Evolutionary conservation across 1,140 invertebrate genomes (phyloP), one percentile per base, ranked within the genome.

Genomic region (Eriosoma lanigerum): DNA sequence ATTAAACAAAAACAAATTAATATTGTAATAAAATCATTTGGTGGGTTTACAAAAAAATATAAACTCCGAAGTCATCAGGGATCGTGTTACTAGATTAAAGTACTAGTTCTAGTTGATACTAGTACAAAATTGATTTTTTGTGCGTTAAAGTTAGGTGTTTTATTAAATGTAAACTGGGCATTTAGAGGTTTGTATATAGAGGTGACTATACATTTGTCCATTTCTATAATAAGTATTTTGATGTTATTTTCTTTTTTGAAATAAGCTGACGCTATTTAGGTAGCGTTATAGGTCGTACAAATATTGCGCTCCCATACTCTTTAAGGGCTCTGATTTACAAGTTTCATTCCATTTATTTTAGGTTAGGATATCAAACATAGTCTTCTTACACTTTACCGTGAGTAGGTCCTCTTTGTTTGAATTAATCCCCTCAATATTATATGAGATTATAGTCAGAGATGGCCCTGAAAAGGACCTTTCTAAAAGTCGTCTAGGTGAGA

Each of bases 201-300:
- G 9, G 48, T 81, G 0, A 81, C 38, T 46, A 64, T 72, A 32
- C n/a, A 54, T n/a, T 52, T 54, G 3, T 29, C 44, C 8, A 81
- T n/a, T 70, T 81, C 80, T 32, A 70, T 70, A 21, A 64, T 70
- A 8, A 81, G 13, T 38, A 81, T 81, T 44, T 66, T 38, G 4
- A 50, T 29, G 12, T 80, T 2, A 6, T 46, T 46, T 48, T 4
- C 26, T 32, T 62, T 4, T 29, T 26, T 62, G 0, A 15, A 10
- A 0, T 62, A 1, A 32, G 26, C 17, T 56, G n/a, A 4, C 32
- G 32, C 8, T 38, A 38, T 8, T 4, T 38, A 3, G 8, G 8
- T 38, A 4, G 32, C n/a, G n/a, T n/a, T n/a, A n/a, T 4, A 8
- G 32, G 8, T 3, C 32, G 32, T 4, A 38, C 32, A 38, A 38